phyloP scores from a whole-genome alignment of 2,888 invertebrate species.

The Ditula angustiorana region DNA sequence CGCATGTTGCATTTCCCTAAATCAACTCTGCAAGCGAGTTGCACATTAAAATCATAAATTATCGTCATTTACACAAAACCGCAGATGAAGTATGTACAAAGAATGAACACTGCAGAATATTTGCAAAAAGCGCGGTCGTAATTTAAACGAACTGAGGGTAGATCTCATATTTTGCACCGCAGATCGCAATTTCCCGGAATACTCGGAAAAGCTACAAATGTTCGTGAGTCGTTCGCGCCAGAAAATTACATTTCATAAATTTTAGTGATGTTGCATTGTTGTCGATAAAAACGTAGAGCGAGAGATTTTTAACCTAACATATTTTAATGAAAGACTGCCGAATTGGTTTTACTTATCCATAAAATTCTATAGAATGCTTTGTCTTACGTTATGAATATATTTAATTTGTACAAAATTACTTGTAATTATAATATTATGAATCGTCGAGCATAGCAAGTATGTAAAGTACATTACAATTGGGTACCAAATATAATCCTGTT shows the following conservation, averaged over 20 bases:
- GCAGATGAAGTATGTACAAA: constrained; percentile 41
- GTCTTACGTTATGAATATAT: too few relatives aligned
- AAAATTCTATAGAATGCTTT: too few relatives aligned
- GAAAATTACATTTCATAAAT: constrained; percentile 85
- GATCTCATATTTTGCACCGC: constrained; percentile 75
- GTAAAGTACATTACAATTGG: too few relatives aligned
- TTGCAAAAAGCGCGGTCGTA: constrained; percentile 74
- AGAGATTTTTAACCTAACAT: not conserved
- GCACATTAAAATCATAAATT: constrained; percentile 34
- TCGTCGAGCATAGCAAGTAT: too few relatives aligned
- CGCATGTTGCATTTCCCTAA: constrained; percentile 9
- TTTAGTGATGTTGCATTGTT: constrained; percentile 62
- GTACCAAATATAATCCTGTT: too few relatives aligned
- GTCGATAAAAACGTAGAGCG: constrained; percentile 18
- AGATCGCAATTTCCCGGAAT: constrained; percentile 83
- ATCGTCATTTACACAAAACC: constrained; percentile 30
- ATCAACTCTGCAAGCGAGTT: constrained; percentile 21
- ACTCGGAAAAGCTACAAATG: constrained; percentile 84
- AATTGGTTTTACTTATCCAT: too few relatives aligned
- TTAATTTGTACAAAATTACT: too few relatives aligned
- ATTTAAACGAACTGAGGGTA: constrained; percentile 77
- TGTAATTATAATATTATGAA: too few relatives aligned
- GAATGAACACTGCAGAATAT: constrained; percentile 59
- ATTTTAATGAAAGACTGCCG: too few relatives aligned
- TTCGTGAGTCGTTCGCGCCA: constrained; percentile 77